Conservation (phyloP, 2,797 vertebrate species). For the Mus caroli region DNA sequence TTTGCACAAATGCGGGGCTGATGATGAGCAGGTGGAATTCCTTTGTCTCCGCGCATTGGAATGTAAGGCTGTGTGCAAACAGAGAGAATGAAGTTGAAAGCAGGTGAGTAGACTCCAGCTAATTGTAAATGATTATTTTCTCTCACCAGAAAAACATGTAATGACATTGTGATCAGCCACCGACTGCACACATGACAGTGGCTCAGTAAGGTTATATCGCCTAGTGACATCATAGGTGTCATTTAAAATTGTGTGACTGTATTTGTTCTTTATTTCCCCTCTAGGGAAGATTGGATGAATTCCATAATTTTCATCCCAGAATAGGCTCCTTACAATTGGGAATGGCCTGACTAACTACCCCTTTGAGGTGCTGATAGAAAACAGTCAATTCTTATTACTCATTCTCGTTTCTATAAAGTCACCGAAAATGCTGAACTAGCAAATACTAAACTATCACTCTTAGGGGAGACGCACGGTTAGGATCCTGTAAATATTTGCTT, state of each 20-base stretch:
- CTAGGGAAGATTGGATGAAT: slow-evolving; percentile 6
- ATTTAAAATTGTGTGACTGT: not conserved
- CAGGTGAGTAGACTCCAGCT: slow-evolving; percentile 13
- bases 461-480: not conserved
- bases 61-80: slow-evolving; percentile 4
- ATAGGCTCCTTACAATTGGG: slow-evolving; percentile 25
- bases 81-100: slow-evolving; percentile 51
- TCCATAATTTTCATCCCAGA: slow-evolving; percentile 44
- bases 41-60: slow-evolving; percentile 61
- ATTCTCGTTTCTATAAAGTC: slow-evolving; percentile 50
- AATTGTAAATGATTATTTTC: slow-evolving; percentile 41
- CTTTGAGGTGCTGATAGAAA: slow-evolving; percentile 16
- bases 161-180: not conserved
- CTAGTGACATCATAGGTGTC: not conserved
- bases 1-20: slow-evolving; percentile 12
- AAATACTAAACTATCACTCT: slow-evolving; percentile 1
- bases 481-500: not conserved
- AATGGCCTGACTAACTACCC: slow-evolving; percentile 43
- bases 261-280: slow-evolving; percentile 27
- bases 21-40: slow-evolving; percentile 31
- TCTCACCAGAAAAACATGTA: not conserved
- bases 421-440: slow-evolving; percentile 36
- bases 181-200: not conserved
- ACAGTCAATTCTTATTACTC: slow-evolving; percentile 41
- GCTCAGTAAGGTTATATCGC: not conserved